A percentile compares a stretch with the other conserved stretches of the same genome.
Evolutionary conservation across 2,113 vertebrate species (phyloP).

Genomic region (Zingel zingel): DNA sequence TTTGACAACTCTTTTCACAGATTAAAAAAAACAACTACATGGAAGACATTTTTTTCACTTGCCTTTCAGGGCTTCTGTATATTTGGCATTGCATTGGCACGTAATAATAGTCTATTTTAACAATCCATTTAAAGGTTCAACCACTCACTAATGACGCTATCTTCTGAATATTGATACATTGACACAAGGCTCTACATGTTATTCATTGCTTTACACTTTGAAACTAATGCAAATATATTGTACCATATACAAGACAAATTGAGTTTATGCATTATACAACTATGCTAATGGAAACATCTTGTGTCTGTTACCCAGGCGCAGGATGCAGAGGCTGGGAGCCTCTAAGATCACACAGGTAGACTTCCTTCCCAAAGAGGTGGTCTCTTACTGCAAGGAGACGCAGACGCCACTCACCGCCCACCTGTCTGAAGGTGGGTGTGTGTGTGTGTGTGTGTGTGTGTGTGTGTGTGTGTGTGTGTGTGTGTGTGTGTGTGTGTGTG

Average conservation of each 20-base stretch:
- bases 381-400: slow-evolving; percentile 96
- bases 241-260: not conserved
- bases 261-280: not conserved
- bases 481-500: slow-evolving; percentile 16
- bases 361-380: slow-evolving; percentile 94
- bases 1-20: too few species aligned
- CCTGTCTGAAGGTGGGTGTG: slow-evolving; percentile 91
- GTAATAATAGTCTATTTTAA: not conserved
- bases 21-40: too few species aligned
- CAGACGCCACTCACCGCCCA: slow-evolving; percentile 92
- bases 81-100: slow-evolving; percentile 17
- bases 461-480: slow-evolving; percentile 11
- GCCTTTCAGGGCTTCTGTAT: too few species aligned
- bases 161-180: not conserved
- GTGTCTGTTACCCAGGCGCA: slow-evolving; percentile 84
- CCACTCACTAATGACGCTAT: not conserved
- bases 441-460: slow-evolving; percentile 14
- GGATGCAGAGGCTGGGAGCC: slow-evolving; percentile 91
- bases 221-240: not conserved
- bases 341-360: slow-evolving; percentile 97
- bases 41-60: too few species aligned
- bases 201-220: not conserved
- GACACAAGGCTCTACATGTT: not conserved
- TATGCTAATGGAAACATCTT: slow-evolving; percentile 29
- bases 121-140: slow-evolving; percentile 1